Evolutionary conservation across 2,888 invertebrate genomes (phyloP).

Genomic region (Kuschelorhynchus macadamiae): DNA sequence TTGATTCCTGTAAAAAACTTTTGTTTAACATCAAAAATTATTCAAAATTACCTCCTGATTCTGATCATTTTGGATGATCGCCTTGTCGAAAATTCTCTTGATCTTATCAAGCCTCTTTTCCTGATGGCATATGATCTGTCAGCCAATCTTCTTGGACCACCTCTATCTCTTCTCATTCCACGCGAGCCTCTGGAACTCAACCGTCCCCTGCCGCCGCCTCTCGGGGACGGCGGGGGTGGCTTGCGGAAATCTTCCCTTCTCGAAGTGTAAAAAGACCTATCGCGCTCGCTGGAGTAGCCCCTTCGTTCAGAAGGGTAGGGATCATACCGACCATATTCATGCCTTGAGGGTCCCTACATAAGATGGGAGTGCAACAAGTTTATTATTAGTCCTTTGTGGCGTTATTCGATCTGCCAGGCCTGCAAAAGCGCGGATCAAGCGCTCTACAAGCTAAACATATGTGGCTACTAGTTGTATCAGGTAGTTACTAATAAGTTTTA

Average conservation of each 20-base stretch:
- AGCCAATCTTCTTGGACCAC: slow-evolving; percentile 71
- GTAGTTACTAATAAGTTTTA: too few species aligned
- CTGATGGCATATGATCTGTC: slow-evolving; percentile 73
- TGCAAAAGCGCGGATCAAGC: background rate
- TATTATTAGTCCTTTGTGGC: slow-evolving; percentile 7
- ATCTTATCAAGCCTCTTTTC: slow-evolving; percentile 68
- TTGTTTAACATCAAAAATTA: slow-evolving; percentile 28
- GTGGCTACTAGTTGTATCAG: too few species aligned
- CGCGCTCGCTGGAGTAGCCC: slow-evolving; percentile 71
- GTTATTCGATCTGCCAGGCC: slow-evolving; percentile 15
- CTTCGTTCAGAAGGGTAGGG: slow-evolving; percentile 71
- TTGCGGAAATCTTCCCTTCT: slow-evolving; percentile 66
- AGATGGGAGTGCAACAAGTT: slow-evolving; percentile 29
- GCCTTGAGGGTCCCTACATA: slow-evolving; percentile 66
- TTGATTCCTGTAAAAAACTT: slow-evolving; percentile 12
- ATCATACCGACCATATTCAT: slow-evolving; percentile 72
- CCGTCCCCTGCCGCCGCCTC: slow-evolving; percentile 65
- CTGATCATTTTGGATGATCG: slow-evolving; percentile 65
- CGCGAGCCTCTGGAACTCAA: slow-evolving; percentile 69
- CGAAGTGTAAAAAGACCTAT: slow-evolving; percentile 61
- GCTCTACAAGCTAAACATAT: too few species aligned
- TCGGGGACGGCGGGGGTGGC: slow-evolving; percentile 58
- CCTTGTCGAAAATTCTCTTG: slow-evolving; percentile 66
- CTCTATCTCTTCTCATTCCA: slow-evolving; percentile 67
- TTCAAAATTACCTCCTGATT: slow-evolving; percentile 67